Evolutionary conservation across 2,797 vertebrate species (phyloP).

Genomic region (Notolabrus celidotus): DNA sequence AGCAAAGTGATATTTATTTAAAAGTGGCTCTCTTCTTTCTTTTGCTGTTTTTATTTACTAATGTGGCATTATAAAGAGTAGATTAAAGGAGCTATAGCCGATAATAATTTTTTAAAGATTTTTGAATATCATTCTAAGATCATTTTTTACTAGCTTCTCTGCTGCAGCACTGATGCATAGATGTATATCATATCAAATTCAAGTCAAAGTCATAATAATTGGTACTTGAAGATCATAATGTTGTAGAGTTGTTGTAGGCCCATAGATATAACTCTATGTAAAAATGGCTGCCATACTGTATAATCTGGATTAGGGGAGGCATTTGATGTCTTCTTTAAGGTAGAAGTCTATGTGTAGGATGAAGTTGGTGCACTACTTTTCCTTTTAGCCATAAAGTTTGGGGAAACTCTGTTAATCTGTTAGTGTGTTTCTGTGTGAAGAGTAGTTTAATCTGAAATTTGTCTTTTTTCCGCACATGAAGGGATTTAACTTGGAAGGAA

Average conservation of each 20-base stretch:
- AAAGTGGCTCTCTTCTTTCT: constrained; percentile 53
- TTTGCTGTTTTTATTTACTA: constrained; percentile 79
- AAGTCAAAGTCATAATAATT: constrained; percentile 52
- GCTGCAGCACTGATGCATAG: constrained; percentile 79
- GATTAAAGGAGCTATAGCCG: constrained; percentile 58
- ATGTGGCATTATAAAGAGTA: constrained; percentile 67
- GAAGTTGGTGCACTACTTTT: constrained; percentile 78
- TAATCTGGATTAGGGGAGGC: constrained; percentile 69
- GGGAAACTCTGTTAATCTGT: constrained; percentile 66
- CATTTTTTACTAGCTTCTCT: constrained; percentile 95
- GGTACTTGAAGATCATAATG: constrained; percentile 67
- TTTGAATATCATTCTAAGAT: constrained; percentile 89
- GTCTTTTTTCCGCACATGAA: constrained; percentile 66
- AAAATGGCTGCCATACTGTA: constrained; percentile 73
- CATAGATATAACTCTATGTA: constrained; percentile 67
- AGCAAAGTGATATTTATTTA: constrained; percentile 75
- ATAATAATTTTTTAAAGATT: constrained; percentile 87
- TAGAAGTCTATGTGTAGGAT: constrained; percentile 74
- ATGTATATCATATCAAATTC: constrained; percentile 56
- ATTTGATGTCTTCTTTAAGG: constrained; percentile 66
- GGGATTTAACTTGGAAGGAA: constrained; percentile 54
- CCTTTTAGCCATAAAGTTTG: constrained; percentile 73
- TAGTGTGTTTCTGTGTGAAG: constrained; percentile 74
- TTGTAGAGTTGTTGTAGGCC: constrained; percentile 63
- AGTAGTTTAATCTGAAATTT: constrained; percentile 63